phyloP scores from a whole-genome alignment of 2,797 vertebrate species.

The Micromesistius poutassou region DNA sequence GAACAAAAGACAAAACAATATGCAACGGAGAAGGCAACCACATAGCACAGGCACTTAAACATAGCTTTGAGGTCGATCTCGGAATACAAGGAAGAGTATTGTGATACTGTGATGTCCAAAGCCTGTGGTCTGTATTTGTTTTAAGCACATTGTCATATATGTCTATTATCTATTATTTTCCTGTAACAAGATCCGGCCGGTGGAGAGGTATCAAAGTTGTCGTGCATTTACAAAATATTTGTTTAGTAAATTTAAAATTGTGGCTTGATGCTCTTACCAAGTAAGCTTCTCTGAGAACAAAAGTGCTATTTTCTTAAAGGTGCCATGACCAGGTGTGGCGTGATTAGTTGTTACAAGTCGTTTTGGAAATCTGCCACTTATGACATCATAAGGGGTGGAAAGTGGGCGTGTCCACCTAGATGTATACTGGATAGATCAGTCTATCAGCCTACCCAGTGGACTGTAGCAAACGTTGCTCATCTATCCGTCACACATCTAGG shows the following conservation, averaged over 20 bases:
- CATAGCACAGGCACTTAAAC: conserved; percentile 38
- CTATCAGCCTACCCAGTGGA: too few species aligned
- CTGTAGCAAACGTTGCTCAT: too few species aligned
- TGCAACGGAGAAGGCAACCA: conserved; percentile 26
- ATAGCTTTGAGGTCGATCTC: conserved; percentile 39
- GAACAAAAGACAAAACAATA: neutral
- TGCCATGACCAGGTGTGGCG: too few species aligned
- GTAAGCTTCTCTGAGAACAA: neutral
- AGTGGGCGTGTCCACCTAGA: too few species aligned
- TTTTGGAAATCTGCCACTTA: too few species aligned
- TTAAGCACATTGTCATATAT: conserved; percentile 5
- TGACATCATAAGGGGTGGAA: too few species aligned
- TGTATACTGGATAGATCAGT: too few species aligned
- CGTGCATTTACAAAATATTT: conserved; percentile 16
- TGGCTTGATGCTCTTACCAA: conserved; percentile 1
- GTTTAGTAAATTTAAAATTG: conserved; percentile 11
- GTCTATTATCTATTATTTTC: conserved; percentile 12
- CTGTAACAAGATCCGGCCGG: conserved; percentile 10
- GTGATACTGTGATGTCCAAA: neutral
- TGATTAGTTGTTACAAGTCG: too few species aligned
- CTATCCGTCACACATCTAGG: too few species aligned
- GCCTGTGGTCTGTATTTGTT: neutral
- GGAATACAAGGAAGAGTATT: conserved; percentile 26
- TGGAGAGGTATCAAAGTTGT: conserved; percentile 20
- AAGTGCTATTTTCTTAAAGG: conserved; percentile 2